Evolutionary conservation across 1,140 invertebrate species (phyloP), one percentile per base, ranked within the genome.

Genomic region (Thaumatotibia leucotreta): DNA sequence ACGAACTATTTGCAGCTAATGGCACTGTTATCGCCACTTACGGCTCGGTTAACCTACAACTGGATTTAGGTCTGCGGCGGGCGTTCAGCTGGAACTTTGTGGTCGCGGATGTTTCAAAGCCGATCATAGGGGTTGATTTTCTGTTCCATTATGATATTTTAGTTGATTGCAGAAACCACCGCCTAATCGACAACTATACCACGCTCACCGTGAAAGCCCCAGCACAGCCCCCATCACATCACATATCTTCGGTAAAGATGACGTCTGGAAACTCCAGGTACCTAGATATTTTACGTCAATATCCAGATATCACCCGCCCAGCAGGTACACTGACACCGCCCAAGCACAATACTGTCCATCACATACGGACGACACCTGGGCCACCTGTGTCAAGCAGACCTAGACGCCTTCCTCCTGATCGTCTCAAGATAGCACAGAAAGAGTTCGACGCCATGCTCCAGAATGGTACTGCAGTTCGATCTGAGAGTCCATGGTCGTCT

Each of bases 361-460:
- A 72, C 24, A 77, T 76, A 10, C 35, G 64, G 4, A 76, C 73
- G 0, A 79, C 75, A n/a, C 68, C 71, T 20, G 88, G 84, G 4
- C 76, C 74, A 22, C 89, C 84, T 10, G 78, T 82, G 4, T 72
- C 70, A 22, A 61, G 72, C 2, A 75, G 79, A 70, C 64, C 87
- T 10, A 76, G 85, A 11, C 73, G 89, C 4, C 67, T 92, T 4
- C 54, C 78, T n/a, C 78, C 84, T n/a, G 80, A 82, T 11, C 78
- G 79, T 54, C 50, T 80, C 0, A 52, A 54, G 22, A 64, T 66
- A 1, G 80, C 78, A 0, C 76, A 77, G 45, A 61, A 65, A 22
- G 77, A 84, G 67, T 78, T 86, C 65, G 63, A 83, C 2, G 27
- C 52, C 9, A 69, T 84, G 77, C 27, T 91, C 32, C 9, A 68